Base-by-base conservation (phyloP, 2,888 invertebrate genomes). In the Melinaea marsaeus region DNA sequence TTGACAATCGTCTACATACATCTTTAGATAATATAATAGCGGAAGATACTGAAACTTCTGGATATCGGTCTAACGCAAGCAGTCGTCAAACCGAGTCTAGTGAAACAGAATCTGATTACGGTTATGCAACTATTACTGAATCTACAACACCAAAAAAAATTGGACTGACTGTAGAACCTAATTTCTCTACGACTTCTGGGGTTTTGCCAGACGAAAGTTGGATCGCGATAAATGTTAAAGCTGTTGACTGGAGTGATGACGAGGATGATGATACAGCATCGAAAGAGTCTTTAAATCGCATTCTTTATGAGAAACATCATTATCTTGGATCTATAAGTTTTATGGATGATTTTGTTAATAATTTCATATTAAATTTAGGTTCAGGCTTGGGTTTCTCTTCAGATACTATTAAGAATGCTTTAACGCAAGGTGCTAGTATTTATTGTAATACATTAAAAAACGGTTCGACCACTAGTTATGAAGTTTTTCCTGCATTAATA, bases 401-500 rank as follows among this genome's bases (percentile, higher is more conserved):
- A 13, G 86, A 90, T 2, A 87, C 92, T 13, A 82, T 95, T 2
- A 80, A 86, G n/a, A 79, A 83, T 55, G 92, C 93, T 13, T 86
- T 92, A 64, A 92, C 92, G 46, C 93, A 94, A 69, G 94, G 94
- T 2, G 93, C 94, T 0, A 93, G 93, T 65, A 92, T 96, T 67
- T 93, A 94, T 73, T 94, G 94, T 42, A 87, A 92, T 70, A 84
- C 85, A 5, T 70, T 81, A 3, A 91, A 88, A 71, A 83, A 83
- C 61, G 84, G 87, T 1, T 79, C 79, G 11, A 81, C 84, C 62
- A 81, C 89, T 0, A 88, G 91, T 2, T 94, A 92, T 74, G 94
- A 95, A 85, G 91, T 96, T 11, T 92, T 94, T 72, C 95, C 96
- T 7, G 93, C 94, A n/a, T 85, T 95, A 32, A 85, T 92, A 70